phyloP scores from a whole-genome alignment of 2,888 invertebrate species.

The Drosophila nigricruria region DNA sequence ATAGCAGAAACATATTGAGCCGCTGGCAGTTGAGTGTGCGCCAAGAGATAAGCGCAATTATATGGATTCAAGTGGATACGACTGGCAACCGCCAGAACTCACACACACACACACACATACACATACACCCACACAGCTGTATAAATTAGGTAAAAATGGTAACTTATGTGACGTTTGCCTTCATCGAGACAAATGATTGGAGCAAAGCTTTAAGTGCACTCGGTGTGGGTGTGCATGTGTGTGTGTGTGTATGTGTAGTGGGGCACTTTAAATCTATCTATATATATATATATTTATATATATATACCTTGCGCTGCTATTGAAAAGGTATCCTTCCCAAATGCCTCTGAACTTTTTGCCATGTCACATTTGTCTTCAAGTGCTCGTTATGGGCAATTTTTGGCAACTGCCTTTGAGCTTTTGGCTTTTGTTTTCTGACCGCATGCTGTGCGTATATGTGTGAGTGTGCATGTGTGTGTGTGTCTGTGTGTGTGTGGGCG shows the following conservation, averaged over 20 bases:
- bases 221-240: slow-evolving; percentile 15
- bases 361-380: slow-evolving; percentile 75
- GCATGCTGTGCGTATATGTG: slow-evolving; percentile 34
- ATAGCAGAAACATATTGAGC: slow-evolving; percentile 76
- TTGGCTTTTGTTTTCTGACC: slow-evolving; percentile 71
- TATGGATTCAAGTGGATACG: slow-evolving; percentile 71
- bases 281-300: neutral
- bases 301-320: slow-evolving; percentile 22
- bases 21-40: slow-evolving; percentile 77
- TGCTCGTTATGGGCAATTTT: slow-evolving; percentile 78
- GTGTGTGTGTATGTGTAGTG: slow-evolving; percentile 2
- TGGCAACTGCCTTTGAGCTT: slow-evolving; percentile 65
- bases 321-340: slow-evolving; percentile 65
- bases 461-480: slow-evolving; percentile 19
- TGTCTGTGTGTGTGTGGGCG: slow-evolving; percentile 36
- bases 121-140: slow-evolving; percentile 30
- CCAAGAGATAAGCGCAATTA: slow-evolving; percentile 81
- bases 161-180: slow-evolving; percentile 71
- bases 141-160: slow-evolving; percentile 76
- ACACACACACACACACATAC: neutral
- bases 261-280: slow-evolving; percentile 61
- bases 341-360: slow-evolving; percentile 59
- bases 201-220: slow-evolving; percentile 66
- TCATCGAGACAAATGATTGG: slow-evolving; percentile 71
- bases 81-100: neutral